These are phyloP conservation scores for Physella acuta DNA, from an alignment of 1,140 invertebrate genomes.

Conservation along the genomic window DNA sequence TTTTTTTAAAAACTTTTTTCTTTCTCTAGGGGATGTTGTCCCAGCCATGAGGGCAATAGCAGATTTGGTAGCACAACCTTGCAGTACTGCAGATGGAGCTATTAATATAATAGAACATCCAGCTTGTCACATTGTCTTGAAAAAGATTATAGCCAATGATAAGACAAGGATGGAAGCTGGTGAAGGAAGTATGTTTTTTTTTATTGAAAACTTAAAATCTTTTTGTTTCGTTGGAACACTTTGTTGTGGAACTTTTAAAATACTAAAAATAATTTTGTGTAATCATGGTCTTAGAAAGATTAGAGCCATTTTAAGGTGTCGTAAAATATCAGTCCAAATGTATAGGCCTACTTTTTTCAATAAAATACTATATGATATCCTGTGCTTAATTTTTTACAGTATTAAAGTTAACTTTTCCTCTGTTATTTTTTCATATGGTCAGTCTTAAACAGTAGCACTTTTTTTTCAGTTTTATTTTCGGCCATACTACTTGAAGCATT, in stretches of 20 bases:
- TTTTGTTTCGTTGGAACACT: too few relatives aligned
- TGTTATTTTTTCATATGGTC: too few relatives aligned
- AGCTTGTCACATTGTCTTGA: conserved; percentile 77
- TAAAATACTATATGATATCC: too few relatives aligned
- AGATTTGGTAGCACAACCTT: conserved; percentile 50
- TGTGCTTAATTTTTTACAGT: too few relatives aligned
- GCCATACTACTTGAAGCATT: conserved; percentile 46
- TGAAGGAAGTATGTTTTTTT: conserved; percentile 37
- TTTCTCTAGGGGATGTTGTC: conserved; percentile 48
- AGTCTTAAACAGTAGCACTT: too few relatives aligned
- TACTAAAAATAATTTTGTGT: too few relatives aligned
- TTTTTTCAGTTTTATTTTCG: conserved; percentile 54
- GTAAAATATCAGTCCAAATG: too few relatives aligned
- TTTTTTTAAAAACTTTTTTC: conserved; percentile 5
- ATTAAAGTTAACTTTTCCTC: too few relatives aligned
- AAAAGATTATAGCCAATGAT: conserved; percentile 76
- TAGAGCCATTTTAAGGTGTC: too few relatives aligned
- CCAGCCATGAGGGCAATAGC: conserved; percentile 53
- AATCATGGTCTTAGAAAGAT: too few relatives aligned
- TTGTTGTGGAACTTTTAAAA: too few relatives aligned
- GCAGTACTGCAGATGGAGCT: conserved; percentile 53
- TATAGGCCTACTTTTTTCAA: too few relatives aligned
- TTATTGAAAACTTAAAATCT: neutral
- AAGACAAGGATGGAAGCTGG: conserved; percentile 55
- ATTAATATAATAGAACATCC: conserved; percentile 74